Percentiles rank a stretch among this genome's conserved stretches.
Conservation (phyloP, 2,888 invertebrate genomes). For the Agapostemon virescens region DNA sequence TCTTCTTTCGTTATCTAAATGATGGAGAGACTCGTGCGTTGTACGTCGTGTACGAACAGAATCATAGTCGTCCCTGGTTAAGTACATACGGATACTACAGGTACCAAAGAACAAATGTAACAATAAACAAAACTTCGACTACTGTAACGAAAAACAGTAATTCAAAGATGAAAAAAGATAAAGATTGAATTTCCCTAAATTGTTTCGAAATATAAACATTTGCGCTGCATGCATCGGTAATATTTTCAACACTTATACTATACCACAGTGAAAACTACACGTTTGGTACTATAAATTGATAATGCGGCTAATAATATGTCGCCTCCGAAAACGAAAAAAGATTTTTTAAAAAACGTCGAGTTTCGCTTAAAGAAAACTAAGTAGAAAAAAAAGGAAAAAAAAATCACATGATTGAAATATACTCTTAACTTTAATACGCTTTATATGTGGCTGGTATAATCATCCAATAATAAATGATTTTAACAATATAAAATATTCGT, state of each 20-base stretch:
- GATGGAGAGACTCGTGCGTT: background rate
- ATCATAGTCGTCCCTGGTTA: conserved; percentile 47
- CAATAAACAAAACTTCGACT: conserved; percentile 38
- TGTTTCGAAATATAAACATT: conserved; percentile 47
- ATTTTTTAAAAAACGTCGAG: conserved; percentile 38
- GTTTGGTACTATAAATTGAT: conserved; percentile 55
- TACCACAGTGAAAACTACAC: conserved; percentile 47
- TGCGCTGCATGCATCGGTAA: conserved; percentile 41
- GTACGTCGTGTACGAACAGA: conserved; percentile 23
- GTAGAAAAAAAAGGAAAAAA: conserved; percentile 12
- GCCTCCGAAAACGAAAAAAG: conserved; percentile 45
- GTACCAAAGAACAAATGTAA: conserved; percentile 52
- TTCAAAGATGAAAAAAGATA: conserved; percentile 14
- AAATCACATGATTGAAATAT: conserved; percentile 32
- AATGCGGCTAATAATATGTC: conserved; percentile 47
- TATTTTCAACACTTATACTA: conserved; percentile 56
- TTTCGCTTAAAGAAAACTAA: conserved; percentile 10
- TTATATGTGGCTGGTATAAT: conserved; percentile 13
- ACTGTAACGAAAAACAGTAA: conserved; percentile 19
- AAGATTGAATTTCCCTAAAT: conserved; percentile 20
- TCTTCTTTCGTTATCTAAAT: background rate
- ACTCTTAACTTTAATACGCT: conserved; percentile 20
- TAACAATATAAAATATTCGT: conserved; percentile 11
- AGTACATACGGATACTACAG: conserved; percentile 51
- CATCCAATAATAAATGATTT: conserved; percentile 35